These are phyloP conservation scores for Pharmacophagus antenor DNA, from an alignment of 2,888 invertebrate genomes.

Conservation along the genomic window DNA sequence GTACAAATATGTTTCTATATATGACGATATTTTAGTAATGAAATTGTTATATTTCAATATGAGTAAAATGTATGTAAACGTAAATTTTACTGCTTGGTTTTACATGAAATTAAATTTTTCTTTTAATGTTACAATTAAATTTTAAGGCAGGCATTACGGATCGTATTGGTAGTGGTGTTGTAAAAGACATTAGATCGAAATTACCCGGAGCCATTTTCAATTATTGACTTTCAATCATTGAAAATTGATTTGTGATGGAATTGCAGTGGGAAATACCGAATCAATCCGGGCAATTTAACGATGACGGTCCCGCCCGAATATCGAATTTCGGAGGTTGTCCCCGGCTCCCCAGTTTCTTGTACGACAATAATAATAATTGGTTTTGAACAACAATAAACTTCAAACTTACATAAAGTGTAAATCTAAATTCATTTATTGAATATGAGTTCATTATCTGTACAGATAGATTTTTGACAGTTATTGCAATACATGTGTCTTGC, in stretches of 20 bases:
- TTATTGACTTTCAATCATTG: slow-evolving; percentile 41
- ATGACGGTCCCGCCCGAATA: slow-evolving; percentile 50
- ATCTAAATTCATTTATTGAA: no score
- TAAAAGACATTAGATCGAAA: slow-evolving; percentile 30
- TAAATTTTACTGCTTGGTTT: background rate
- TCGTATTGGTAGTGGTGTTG: slow-evolving; percentile 17
- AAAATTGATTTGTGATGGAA: slow-evolving; percentile 57
- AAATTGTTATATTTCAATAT: no score
- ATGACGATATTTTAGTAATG: no score
- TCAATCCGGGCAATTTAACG: slow-evolving; percentile 62
- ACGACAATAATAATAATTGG: background rate
- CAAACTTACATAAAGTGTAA: background rate
- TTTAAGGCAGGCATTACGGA: slow-evolving; percentile 5
- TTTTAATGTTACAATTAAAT: slow-evolving; percentile 3
- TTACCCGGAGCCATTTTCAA: slow-evolving; percentile 35
- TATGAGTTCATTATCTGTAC: no score
- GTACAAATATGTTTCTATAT: no score
- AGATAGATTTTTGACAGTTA: background rate
- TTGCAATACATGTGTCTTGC: background rate
- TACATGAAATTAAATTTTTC: background rate
- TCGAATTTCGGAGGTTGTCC: slow-evolving; percentile 46
- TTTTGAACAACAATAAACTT: background rate
- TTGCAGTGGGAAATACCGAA: slow-evolving; percentile 66
- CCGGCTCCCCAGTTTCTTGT: slow-evolving; percentile 12
- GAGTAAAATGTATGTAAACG: background rate